Evolutionary conservation across 2,797 vertebrate species (phyloP).

Genomic region (Sebastolobus altivelis): DNA sequence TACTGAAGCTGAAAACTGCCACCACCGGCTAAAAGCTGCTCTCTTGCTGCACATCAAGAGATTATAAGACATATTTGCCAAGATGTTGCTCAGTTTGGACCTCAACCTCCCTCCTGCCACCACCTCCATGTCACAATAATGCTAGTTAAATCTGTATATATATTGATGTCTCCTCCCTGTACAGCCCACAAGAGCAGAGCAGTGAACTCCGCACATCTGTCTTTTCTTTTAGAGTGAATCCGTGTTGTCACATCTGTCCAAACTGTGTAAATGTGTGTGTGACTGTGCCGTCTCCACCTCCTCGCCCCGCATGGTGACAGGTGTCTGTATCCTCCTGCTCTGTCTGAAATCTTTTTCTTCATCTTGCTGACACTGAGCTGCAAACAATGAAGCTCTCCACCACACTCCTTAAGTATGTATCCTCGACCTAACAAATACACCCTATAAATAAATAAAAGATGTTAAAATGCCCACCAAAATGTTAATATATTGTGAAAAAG

Average conservation of each 20-base stretch:
- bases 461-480: neutral
- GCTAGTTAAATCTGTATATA: neutral
- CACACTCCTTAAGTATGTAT: neutral
- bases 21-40: slow-evolving; percentile 30
- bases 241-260: neutral
- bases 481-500: neutral
- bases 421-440: neutral
- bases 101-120: neutral
- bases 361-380: slow-evolving; percentile 14
- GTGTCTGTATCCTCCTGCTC: slow-evolving; percentile 7
- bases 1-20: slow-evolving; percentile 6
- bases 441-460: neutral
- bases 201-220: neutral
- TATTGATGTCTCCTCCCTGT: neutral
- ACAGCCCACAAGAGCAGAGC: neutral
- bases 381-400: slow-evolving; percentile 7
- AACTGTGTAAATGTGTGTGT: neutral
- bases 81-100: slow-evolving; percentile 33
- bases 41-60: slow-evolving; percentile 32
- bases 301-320: slow-evolving; percentile 26
- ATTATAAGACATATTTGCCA: slow-evolving; percentile 27
- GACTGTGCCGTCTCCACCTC: slow-evolving; percentile 14
- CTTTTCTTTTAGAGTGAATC: neutral
- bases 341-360: slow-evolving; percentile 16
- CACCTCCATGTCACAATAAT: neutral